phyloP scores from a whole-genome alignment of 2,113 vertebrate species.

The Muscicapa adusta region DNA sequence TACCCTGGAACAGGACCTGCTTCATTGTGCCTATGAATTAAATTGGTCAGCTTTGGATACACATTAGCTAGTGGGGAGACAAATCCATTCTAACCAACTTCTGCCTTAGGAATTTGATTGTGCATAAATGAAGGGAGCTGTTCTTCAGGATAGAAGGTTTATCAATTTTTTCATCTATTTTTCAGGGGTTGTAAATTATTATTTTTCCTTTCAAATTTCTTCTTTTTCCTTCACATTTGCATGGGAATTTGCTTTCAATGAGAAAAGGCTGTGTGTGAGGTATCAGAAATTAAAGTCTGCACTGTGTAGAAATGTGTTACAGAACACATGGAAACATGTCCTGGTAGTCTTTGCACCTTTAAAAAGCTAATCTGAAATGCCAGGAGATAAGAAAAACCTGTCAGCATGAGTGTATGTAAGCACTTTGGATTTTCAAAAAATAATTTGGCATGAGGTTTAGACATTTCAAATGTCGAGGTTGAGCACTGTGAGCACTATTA shows the following conservation, averaged over 20 bases:
- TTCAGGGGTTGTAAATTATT: not conserved
- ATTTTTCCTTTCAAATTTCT: not conserved
- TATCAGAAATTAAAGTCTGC: not conserved
- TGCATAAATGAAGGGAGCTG: not conserved
- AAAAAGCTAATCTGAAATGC: not conserved
- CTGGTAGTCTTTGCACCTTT: not conserved
- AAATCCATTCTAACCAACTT: not conserved
- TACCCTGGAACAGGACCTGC: not conserved
- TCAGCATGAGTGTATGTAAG: not conserved
- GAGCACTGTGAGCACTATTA: not conserved
- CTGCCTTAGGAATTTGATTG: not conserved
- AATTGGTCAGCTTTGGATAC: not conserved
- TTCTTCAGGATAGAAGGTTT: not conserved
- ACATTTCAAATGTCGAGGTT: not conserved
- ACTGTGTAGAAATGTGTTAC: not conserved
- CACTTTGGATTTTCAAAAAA: not conserved
- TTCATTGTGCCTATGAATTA: accelerated
- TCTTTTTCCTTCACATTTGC: not conserved
- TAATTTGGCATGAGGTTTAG: not conserved
- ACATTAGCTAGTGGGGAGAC: not conserved
- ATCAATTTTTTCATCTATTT: not conserved
- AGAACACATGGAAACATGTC: not conserved
- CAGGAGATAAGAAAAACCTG: constrained; percentile 22
- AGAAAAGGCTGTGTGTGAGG: not conserved
- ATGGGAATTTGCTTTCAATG: not conserved